A percentile compares a stretch with the other conserved stretches of the same genome.
phyloP scores from a whole-genome alignment of 37 sponge, comb jelly and placozoan genomes.

The Dysidea cf. avara region DNA sequence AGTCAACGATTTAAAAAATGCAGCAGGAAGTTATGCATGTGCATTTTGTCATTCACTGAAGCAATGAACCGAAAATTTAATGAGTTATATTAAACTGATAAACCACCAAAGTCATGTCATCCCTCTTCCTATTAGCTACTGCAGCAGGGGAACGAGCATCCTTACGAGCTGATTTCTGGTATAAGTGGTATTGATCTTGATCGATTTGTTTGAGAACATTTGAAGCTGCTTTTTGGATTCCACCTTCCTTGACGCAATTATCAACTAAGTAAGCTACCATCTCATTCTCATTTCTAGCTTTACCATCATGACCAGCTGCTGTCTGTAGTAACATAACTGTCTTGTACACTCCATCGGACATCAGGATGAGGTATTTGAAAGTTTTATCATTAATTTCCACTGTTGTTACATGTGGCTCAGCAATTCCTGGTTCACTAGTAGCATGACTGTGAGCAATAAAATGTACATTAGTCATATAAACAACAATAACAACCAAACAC shows the following conservation, averaged over 20 bases:
- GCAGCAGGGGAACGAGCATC: conserved; percentile 36
- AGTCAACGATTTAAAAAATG: too few species aligned
- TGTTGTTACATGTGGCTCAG: conserved; percentile 45
- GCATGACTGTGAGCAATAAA: conserved; percentile 62
- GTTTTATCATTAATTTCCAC: conserved; percentile 8
- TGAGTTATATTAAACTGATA: too few species aligned
- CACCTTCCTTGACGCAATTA: neutral
- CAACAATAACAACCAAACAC: too few species aligned
- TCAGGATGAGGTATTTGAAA: conserved; percentile 69
- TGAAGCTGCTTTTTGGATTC: conserved; percentile 15
- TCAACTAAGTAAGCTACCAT: conserved; percentile 26
- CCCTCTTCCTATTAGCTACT: conserved; percentile 65
- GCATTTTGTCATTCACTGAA: too few species aligned
- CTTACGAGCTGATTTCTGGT: conserved; percentile 17
- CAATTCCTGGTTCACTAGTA: conserved; percentile 51
- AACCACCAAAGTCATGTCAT: conserved; percentile 84
- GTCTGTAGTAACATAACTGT: conserved; percentile 66
- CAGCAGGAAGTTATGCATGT: too few species aligned
- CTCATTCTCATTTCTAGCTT: conserved; percentile 16
- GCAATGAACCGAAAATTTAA: too few species aligned
- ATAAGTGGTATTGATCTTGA: conserved; percentile 32
- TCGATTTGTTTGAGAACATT: conserved; percentile 38
- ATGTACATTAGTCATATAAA: too few species aligned
- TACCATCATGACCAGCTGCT: neutral
- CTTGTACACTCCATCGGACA: conserved; percentile 92